A percentile compares a stretch with the other conserved stretches of the same genome.
phyloP scores from a whole-genome alignment of 2,113 vertebrate genomes.

The Labrus mixtus region DNA sequence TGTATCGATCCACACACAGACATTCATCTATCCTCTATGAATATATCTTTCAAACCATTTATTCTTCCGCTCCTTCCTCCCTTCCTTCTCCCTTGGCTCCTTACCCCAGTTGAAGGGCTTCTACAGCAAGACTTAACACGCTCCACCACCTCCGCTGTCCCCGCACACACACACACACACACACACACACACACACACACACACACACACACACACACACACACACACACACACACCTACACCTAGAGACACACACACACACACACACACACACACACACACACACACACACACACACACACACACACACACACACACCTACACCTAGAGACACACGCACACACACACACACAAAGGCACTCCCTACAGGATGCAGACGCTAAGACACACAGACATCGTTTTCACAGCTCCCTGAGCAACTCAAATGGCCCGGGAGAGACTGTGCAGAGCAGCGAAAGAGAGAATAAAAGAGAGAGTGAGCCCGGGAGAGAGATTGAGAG shows the following conservation, averaged over 20 bases:
- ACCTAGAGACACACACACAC: constrained; percentile 17
- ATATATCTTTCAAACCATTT: constrained; percentile 48
- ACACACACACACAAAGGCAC: constrained; percentile 36
- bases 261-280: neutral
- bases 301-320: constrained; percentile 8
- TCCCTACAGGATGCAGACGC: constrained; percentile 63
- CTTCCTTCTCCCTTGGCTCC: constrained; percentile 38
- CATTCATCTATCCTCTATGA: constrained; percentile 57
- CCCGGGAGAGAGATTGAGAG: constrained; percentile 32
- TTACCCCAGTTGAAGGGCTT: constrained; percentile 60
- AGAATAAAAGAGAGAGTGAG: constrained; percentile 34
- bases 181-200: too few relatives aligned
- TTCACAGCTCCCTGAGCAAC: constrained; percentile 78
- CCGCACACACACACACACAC: constrained; percentile 6
- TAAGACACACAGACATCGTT: constrained; percentile 70
- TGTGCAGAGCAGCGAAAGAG: constrained; percentile 52
- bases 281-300: too few relatives aligned
- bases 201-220: constrained; percentile 9
- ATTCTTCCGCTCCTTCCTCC: constrained; percentile 35
- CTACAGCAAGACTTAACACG: constrained; percentile 59
- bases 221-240: constrained; percentile 31
- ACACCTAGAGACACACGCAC: too few relatives aligned
- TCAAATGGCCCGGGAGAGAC: constrained; percentile 69
- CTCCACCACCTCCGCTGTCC: constrained; percentile 62
- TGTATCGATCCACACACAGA: constrained; percentile 51